These are phyloP conservation scores for Drosophila monieri DNA, from an alignment of 2,888 invertebrate species.

Conservation along the genomic window DNA sequence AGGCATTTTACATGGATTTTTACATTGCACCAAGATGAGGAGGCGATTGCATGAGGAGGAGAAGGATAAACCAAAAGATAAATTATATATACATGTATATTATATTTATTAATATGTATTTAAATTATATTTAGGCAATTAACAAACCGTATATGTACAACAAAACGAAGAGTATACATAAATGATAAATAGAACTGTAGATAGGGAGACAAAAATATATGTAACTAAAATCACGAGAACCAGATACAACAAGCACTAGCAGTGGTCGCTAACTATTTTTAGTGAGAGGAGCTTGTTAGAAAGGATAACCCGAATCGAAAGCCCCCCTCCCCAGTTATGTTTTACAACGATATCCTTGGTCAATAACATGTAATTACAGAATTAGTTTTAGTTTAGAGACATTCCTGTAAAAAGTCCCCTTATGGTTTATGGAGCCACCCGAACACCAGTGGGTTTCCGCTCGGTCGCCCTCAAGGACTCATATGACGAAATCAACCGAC, in stretches of 20 bases:
- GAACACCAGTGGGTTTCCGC: background rate
- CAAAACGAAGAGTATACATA: slow-evolving; percentile 27
- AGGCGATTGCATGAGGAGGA: background rate
- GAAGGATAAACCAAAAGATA: slow-evolving; percentile 31
- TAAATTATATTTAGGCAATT: slow-evolving; percentile 41
- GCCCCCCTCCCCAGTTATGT: background rate
- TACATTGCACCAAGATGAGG: slow-evolving; percentile 73
- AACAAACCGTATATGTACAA: slow-evolving; percentile 42
- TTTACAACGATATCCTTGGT: slow-evolving; percentile 11
- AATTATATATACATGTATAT: slow-evolving; percentile 39
- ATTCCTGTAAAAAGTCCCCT: background rate
- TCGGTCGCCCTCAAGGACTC: background rate
- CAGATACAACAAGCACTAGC: slow-evolving; percentile 23
- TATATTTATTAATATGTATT: slow-evolving; percentile 53
- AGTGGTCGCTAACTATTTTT: slow-evolving; percentile 62
- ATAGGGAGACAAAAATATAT: slow-evolving; percentile 71
- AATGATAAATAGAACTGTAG: slow-evolving; percentile 67
- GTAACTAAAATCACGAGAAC: slow-evolving; percentile 39
- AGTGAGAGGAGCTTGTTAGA: slow-evolving; percentile 26
- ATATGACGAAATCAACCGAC: slow-evolving; percentile 18
- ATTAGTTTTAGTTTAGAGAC: slow-evolving; percentile 10
- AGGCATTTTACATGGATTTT: slow-evolving; percentile 78
- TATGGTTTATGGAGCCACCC: slow-evolving; percentile 5
- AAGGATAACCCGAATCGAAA: slow-evolving; percentile 61
- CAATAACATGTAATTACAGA: slow-evolving; percentile 6